Base-by-base conservation (phyloP, 2,888 invertebrate genomes). In the Thumatha senex region DNA sequence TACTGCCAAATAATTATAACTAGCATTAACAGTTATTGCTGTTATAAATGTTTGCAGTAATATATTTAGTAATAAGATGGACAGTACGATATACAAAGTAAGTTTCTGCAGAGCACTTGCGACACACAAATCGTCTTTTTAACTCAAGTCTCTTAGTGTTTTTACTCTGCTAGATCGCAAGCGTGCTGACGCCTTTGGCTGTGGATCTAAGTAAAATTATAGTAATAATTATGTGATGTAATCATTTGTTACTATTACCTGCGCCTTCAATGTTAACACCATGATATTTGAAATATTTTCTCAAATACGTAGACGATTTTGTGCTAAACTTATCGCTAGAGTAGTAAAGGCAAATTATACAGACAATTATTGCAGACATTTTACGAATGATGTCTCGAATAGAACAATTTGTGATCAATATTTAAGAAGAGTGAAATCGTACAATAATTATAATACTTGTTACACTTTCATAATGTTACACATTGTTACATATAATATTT, bases 381-480 rank as follows among this genome's bases (percentile, higher is more conserved):
- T 77, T 76, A 75, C 68, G 65, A 78, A 74, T 74, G 78, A 80
- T 80, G 82, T 80, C 82, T 76, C 73, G 71, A 72, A 72, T 78
- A 80, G 72, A 76, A 72, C 70, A 76, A 77, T 80, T 83, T 87
- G 87, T 89, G 86, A 88, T 87, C 77, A 79, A 78, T 82, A 82
- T 78, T 76, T 76, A 74, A 74, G 73, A 86, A 86, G 86, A 87
- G 82, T 87, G 87, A 89, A 84, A 82, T 82, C 85, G 89, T 89
- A 90, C 89, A 90, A 89, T 87, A 86, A 84, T 80, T 67, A 67
- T 74, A 79, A 78, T 84, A 84, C 78, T 86, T 88, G 84, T 88
- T 88, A 89, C 85, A 86, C 83, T 84, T 78, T 78, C 81, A 78
- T 85, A 84, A 79, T 85, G 76, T 85, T 87, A 88, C 86, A 87